These are phyloP conservation scores for Rallus limicola DNA, from an alignment of 2,113 vertebrate genomes.

Conservation along the genomic window DNA sequence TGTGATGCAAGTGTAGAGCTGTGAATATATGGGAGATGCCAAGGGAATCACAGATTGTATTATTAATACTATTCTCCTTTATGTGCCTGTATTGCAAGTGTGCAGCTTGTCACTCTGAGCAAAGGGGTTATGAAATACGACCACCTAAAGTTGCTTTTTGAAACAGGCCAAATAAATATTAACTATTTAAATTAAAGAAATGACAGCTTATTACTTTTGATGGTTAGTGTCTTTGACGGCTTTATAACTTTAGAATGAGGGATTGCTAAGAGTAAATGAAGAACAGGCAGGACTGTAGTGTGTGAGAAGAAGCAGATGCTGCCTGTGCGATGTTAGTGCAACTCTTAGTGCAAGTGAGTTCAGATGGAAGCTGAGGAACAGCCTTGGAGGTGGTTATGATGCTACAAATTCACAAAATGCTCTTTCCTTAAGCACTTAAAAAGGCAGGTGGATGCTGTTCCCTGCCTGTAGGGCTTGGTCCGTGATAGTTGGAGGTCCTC, in stretches of 20 bases:
- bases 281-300: background rate
- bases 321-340: background rate
- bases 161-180: conserved; percentile 7
- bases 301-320: background rate
- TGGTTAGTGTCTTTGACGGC: conserved; percentile 2
- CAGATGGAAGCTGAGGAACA: background rate
- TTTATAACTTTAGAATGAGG: background rate
- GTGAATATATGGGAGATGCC: background rate
- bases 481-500: background rate
- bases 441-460: background rate
- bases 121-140: background rate
- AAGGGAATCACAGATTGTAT: background rate
- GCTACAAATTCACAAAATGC: background rate
- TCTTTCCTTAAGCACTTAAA: background rate
- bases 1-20: background rate
- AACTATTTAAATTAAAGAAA: conserved; percentile 6
- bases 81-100: background rate
- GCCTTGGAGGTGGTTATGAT: background rate
- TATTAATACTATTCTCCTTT: background rate
- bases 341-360: background rate
- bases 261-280: background rate
- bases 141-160: background rate
- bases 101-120: background rate
- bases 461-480: background rate
- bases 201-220: background rate